These are phyloP conservation scores for Mormyrus proboscirostris DNA, from an alignment of 2,797 vertebrate species.

Conservation along the genomic window DNA sequence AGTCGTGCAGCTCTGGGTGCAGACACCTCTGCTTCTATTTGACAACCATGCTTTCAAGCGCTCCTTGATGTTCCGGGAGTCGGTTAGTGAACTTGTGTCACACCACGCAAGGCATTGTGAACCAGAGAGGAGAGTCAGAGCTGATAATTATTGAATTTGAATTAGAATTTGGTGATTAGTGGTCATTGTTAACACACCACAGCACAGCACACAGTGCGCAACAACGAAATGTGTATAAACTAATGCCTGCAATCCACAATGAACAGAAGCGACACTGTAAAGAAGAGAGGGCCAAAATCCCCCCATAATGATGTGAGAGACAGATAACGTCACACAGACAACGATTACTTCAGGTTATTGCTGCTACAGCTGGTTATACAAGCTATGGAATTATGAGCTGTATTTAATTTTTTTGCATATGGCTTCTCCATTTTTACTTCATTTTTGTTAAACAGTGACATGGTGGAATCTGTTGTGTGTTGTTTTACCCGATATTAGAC, in stretches of 20 bases:
- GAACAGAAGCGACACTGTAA: neutral
- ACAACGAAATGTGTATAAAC: neutral
- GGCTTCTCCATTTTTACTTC: neutral
- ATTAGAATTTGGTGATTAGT: no score
- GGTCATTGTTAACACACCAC: no score
- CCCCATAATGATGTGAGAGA: neutral
- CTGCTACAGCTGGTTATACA: neutral
- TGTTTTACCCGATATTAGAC: neutral
- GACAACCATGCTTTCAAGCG: neutral
- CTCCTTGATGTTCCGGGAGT: neutral
- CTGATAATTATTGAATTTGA: neutral
- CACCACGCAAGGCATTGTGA: neutral
- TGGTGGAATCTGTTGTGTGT: neutral
- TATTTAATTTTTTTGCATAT: neutral
- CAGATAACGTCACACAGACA: neutral
- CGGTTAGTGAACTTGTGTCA: neutral
- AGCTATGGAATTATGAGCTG: neutral
- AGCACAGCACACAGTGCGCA: no score
- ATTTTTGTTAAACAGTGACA: neutral
- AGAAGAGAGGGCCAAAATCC: neutral
- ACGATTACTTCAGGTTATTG: neutral
- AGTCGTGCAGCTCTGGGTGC: conserved; percentile 31
- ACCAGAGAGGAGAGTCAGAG: neutral
- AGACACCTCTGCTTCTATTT: neutral
- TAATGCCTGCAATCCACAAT: neutral